Evolutionary conservation across 1,140 invertebrate species (phyloP), one percentile per base, ranked within the genome.

Genomic region (Popillia japonica): DNA sequence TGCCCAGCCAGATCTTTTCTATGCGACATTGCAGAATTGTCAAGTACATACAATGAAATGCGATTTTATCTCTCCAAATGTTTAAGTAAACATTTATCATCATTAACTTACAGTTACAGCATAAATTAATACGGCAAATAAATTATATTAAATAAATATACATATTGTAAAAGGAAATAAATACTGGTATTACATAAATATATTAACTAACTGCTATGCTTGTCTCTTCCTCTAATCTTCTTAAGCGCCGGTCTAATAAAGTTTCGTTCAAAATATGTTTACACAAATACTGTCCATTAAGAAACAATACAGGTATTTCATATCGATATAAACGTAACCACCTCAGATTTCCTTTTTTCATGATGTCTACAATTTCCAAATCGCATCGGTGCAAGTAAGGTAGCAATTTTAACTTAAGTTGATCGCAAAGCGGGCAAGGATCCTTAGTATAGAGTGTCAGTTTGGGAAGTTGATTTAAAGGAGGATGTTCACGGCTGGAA

Each of bases 281-380:
- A 88, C 96, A 96, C 27, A 97, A 87, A 87, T 92, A 97, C 82
- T 93, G 88, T 14, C 92, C 93, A 86, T 97, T 93, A 6, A 96
- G 89, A 88, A 96, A 94, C 83, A 97, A 87, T 11, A 97, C 95
- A 72, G 96, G 96, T 83, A 97, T 96, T 85, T 97, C 95, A 86
- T 93, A 90, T 77, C 92, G 90, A 84, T 96, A 98, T n/a, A 95
- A 87, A 77, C 92, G 87, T 75, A 92, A 88, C 90, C 92, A 95
- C 77, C 90, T 87, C 75, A 93, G 83, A 85, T 96, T 96, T 83
- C 91, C 92, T 82, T 90, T 89, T 14, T 88, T 86, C 11, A 90
- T 91, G 40, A 97, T 97, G 86, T 96, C 92, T 72, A 97, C 90
- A 87, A 93, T 91, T 87, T 93, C 88, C 75, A 95, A 88, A 40